phyloP scores from a whole-genome alignment of 2,797 vertebrate genomes.

The Delichon dasypus region DNA sequence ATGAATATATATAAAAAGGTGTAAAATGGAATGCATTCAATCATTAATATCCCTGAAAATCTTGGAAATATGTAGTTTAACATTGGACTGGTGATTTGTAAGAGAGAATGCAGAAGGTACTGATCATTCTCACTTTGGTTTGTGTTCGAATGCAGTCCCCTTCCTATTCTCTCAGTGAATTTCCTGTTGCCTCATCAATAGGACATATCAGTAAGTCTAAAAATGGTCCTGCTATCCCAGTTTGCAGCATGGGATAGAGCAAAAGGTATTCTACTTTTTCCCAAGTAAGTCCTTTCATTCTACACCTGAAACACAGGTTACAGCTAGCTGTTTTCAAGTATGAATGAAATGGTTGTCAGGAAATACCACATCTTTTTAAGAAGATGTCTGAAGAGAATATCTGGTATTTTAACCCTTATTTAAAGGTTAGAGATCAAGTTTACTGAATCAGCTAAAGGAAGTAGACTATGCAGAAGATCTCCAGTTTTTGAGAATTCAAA shows the following conservation, averaged over 20 bases:
- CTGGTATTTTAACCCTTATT: background rate
- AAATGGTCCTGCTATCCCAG: background rate
- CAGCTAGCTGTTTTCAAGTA: background rate
- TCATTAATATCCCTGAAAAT: background rate
- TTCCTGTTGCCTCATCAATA: background rate
- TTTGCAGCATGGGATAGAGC: background rate
- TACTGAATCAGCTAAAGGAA: background rate
- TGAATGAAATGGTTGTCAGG: background rate
- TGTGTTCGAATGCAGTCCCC: background rate
- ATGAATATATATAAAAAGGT: background rate
- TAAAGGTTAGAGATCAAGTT: background rate
- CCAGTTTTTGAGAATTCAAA: background rate
- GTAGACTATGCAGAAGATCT: background rate
- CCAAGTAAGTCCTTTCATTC: background rate
- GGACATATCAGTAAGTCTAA: background rate
- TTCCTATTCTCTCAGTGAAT: background rate
- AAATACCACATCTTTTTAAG: background rate
- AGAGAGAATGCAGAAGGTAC: background rate
- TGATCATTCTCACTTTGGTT: background rate
- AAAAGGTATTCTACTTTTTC: background rate
- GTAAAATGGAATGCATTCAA: background rate
- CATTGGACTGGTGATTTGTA: background rate
- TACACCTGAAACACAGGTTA: background rate
- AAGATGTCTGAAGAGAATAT: background rate
- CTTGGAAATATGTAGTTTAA: background rate